Percentiles rank a stretch among this genome's conserved stretches.
phyloP scores from a whole-genome alignment of 1,140 invertebrate genomes.

The Wiebesia pumilae region DNA sequence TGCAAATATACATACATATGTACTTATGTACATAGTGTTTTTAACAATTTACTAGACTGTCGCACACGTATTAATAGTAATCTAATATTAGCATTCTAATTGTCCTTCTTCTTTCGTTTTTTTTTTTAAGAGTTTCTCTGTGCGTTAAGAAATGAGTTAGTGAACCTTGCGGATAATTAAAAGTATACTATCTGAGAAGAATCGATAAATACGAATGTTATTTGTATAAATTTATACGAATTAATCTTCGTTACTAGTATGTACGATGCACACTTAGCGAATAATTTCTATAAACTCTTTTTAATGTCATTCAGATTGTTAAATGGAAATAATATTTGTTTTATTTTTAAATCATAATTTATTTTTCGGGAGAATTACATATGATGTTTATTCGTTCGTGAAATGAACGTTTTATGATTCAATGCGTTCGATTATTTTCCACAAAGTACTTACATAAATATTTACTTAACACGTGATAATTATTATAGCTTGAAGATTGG shows the following conservation, averaged over 20 bases:
- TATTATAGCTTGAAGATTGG: neutral
- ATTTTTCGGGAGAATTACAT: no score
- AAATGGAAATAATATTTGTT: neutral
- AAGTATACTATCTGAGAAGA: neutral
- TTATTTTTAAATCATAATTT: neutral
- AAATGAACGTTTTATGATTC: neutral
- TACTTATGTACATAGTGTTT: neutral
- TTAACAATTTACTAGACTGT: neutral
- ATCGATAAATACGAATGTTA: neutral
- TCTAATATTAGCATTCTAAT: neutral
- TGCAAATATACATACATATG: neutral
- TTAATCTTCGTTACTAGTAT: neutral
- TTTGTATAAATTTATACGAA: neutral
- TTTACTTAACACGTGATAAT: neutral
- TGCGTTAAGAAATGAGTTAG: no score
- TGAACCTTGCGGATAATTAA: neutral
- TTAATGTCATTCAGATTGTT: neutral
- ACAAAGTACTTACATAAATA: neutral
- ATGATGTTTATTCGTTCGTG: no score
- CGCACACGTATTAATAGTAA: neutral
- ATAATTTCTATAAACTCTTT: neutral
- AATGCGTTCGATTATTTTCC: neutral
- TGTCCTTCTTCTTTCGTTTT: neutral
- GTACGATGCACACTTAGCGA: no score
- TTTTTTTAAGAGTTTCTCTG: neutral